These are phyloP conservation scores for Agelaius tricolor DNA, from an alignment of 2,113 vertebrate genomes.

Conservation along the genomic window DNA sequence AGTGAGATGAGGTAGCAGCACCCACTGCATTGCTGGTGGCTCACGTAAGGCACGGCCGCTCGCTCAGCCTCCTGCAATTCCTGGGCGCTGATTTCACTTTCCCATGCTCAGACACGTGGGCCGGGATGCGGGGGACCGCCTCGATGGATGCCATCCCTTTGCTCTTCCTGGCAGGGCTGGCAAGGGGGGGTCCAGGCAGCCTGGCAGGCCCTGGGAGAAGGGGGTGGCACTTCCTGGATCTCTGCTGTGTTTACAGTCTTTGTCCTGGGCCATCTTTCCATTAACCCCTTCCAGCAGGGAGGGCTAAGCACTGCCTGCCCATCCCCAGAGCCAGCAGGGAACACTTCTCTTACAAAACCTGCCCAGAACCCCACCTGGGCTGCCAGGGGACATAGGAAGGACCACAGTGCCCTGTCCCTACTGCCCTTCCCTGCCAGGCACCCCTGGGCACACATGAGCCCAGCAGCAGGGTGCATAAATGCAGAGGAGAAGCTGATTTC, in stretches of 20 bases:
- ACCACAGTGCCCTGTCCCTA: not conserved
- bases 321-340: not conserved
- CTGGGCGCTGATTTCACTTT: slow-evolving; percentile 25
- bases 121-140: accelerated
- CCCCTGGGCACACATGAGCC: not conserved
- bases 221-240: slow-evolving; percentile 7
- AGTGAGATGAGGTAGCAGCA: slow-evolving; percentile 27
- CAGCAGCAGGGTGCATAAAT: not conserved
- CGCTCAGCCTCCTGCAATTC: slow-evolving; percentile 32
- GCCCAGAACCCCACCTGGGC: accelerated
- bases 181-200: not conserved
- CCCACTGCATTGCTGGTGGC: not conserved
- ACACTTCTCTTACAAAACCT: accelerated
- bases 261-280: not conserved
- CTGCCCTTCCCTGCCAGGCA: not conserved
- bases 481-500: not conserved
- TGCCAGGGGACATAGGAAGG: not conserved
- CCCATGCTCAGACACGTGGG: slow-evolving; percentile 36
- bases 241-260: not conserved
- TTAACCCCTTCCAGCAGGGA: slow-evolving; percentile 10
- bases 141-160: not conserved
- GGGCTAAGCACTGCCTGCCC: not conserved
- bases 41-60: not conserved
- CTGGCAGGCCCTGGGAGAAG: not conserved
- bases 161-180: not conserved